A percentile compares a stretch with the other conserved stretches of the same genome.
These are phyloP conservation scores for Aphrocallistes beatrix DNA, from an alignment of 37 sponge, comb jelly and placozoan genomes.

Conservation along the genomic window DNA sequence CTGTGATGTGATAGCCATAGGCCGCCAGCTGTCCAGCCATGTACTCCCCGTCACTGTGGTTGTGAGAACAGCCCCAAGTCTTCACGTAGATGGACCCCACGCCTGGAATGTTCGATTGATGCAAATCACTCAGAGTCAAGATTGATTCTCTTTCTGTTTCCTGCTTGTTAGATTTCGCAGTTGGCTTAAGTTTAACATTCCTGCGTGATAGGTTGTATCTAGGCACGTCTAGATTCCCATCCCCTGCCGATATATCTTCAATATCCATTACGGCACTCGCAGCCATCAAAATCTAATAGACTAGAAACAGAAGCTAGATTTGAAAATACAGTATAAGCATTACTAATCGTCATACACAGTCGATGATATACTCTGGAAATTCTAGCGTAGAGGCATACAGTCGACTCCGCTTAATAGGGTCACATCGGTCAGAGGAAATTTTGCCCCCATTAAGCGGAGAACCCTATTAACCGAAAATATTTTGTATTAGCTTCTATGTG, in stretches of 20 bases:
- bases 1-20: constrained; percentile 69
- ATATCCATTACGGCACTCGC: constrained; percentile 15
- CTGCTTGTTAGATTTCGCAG: background rate
- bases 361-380: no score
- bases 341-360: no score
- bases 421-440: no score
- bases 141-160: background rate
- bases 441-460: no score
- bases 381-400: no score
- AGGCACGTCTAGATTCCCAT: background rate
- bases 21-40: constrained; percentile 83
- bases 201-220: background rate
- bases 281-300: background rate
- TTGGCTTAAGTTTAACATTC: no score
- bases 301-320: background rate
- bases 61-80: constrained; percentile 97
- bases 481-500: no score
- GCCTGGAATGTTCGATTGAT: constrained; percentile 45
- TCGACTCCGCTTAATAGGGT: no score
- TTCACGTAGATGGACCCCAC: constrained; percentile 60
- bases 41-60: constrained; percentile 93
- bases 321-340: no score
- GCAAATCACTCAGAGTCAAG: background rate
- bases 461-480: no score
- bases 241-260: background rate